Base-by-base conservation (phyloP, 2,888 invertebrate genomes). In the Erebia epiphron region DNA sequence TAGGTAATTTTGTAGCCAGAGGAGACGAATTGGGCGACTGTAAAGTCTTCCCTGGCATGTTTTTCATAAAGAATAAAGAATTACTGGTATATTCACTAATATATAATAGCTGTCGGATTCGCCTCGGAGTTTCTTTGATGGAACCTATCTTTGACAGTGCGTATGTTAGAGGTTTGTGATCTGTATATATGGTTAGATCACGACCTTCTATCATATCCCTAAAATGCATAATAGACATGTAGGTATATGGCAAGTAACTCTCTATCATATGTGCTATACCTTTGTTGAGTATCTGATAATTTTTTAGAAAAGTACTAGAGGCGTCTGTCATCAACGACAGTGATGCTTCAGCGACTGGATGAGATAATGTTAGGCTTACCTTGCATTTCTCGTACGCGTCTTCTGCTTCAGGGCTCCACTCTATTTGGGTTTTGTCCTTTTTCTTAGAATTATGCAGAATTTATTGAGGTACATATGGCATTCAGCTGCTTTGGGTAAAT, bases 261-360 rank as follows among this genome's bases (percentile, higher is more conserved):
- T 14, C 75, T 41, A 60, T 77, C 77, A 56, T 74, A 74, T 1
- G 73, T 67, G 54, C 58, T 52, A 46, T 76, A 76, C 16, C 73
- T 73, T 26, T 61, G 8, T 56, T 75, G 78, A 0, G 82, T 73
- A 35, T 75, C 62, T 9, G 72, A 75, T 1, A 86, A 69, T 67
- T 82, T 71, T 67, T 72, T 73, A 79, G 83, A 84, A 71, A 82
- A 86, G 67, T 73, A 57, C 82, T 78, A 0, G 84, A 86, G 1
- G 87, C 87, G 72, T 86, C 83, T 3, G 76, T 75, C 54, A 78
- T 73, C 0, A 85, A 13, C 7, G 79, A 66, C 7, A 85, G 46
- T 11, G 70, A 49, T 1, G 80, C 78, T 43, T 77, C 69, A 2
- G 65, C 9, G 7, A 58, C 64, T 0, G 82, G 84, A 52, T 81